Base-by-base conservation (phyloP, 2,797 vertebrate genomes). In the Pitangus sulphuratus region DNA sequence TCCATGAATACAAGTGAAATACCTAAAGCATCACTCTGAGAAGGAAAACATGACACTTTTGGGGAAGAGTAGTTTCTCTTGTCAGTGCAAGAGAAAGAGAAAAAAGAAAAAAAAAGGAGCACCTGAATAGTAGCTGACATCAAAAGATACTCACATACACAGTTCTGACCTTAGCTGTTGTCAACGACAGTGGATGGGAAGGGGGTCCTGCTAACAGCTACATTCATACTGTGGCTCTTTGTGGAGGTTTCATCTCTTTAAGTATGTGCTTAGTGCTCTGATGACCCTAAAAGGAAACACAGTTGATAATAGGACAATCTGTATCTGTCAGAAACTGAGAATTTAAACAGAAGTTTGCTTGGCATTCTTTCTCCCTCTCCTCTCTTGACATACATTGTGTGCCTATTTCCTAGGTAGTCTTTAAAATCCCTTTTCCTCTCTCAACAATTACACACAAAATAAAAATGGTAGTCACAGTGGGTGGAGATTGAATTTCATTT, bases 401-500 rank as follows among this genome's bases (percentile, higher is more conserved):
- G 65, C 42, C 13, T 90, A 81, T 91, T 93, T 88, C 81, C 57
- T 80, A 84, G 54, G 12, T 90, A 74, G 45, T 21, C 68, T 72
- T 66, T 89, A 90, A 92, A 87, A 92, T 93, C 69, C 10, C 9
- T 93, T 87, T 80, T 57, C 53, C 15, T 88, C 15, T 91, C 50
- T 39, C 37, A 82, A 37, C 50, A 94, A 72, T 82, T 95, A 75
- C 44, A 95, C 37, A 54, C 5, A 2, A 65, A 92, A 76, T 87
- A 93, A 95, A 96, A 95, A 39, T 54, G 14, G 75, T 94, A 72
- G 95, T 90, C 78, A 92, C 76, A 61, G n/a, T 71, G 45, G 56
- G 72, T 86, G 83, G 62, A 93, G 69, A 90, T 31, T 90, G 37
- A 82, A 87, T 88, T 95, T 91, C n/a, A 53, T 91, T 94, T 94